A percentile compares a stretch with the other conserved stretches of the same genome.
Evolutionary conservation across 2,113 vertebrate species (phyloP).

Genomic region (Mola mola): DNA sequence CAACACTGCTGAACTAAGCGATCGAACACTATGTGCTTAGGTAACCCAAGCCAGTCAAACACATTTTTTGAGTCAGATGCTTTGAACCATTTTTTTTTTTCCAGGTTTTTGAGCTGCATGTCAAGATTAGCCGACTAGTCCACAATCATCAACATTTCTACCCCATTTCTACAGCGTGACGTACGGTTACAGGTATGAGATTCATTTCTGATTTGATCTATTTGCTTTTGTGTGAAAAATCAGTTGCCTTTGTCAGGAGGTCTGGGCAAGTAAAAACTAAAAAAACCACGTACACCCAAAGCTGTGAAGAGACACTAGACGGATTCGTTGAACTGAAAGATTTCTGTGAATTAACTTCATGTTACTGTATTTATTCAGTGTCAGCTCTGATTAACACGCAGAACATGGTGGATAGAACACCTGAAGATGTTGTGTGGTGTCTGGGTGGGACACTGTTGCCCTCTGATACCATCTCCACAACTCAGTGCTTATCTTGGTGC

Average conservation of each 20-base stretch:
- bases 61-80: too few relatives aligned
- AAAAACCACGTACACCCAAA: slow-evolving; percentile 29
- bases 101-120: slow-evolving; percentile 18
- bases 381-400: slow-evolving; percentile 74
- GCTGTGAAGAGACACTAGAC: slow-evolving; percentile 35
- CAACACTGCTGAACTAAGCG: too few relatives aligned
- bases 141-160: slow-evolving; percentile 39
- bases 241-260: slow-evolving; percentile 74
- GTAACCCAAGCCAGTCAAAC: too few relatives aligned
- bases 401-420: slow-evolving; percentile 62
- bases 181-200: slow-evolving; percentile 56
- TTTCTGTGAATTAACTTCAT: slow-evolving; percentile 70
- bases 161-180: slow-evolving; percentile 37
- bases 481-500: slow-evolving; percentile 60
- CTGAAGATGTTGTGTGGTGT: slow-evolving; percentile 58
- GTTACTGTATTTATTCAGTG: slow-evolving; percentile 64
- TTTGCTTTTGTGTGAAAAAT: slow-evolving; percentile 69
- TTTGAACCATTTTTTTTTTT: slow-evolving; percentile 40
- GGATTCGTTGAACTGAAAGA: slow-evolving; percentile 16
- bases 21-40: too few relatives aligned
- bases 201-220: slow-evolving; percentile 68
- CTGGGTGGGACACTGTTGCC: slow-evolving; percentile 71
- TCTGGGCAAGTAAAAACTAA: not conserved
- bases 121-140: slow-evolving; percentile 37
- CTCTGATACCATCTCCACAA: slow-evolving; percentile 76